Conservation (phyloP, 1,140 invertebrate species). For the Drosophila bipectinata region DNA sequence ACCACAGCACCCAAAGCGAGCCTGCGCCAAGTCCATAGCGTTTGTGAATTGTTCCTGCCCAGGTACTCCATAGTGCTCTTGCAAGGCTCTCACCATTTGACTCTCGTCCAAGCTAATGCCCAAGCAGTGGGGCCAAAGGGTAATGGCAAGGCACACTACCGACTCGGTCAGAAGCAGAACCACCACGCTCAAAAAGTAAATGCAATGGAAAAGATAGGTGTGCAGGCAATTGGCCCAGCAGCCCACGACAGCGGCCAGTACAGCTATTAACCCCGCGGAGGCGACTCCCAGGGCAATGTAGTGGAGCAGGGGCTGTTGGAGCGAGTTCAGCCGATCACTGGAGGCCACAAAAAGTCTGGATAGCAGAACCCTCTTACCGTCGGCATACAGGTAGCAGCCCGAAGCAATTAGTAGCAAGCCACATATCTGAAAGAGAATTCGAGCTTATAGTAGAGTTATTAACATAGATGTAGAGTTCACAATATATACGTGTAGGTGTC, state of each 20-base stretch:
- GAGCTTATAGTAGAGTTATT: not conserved
- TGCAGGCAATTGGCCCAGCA: conserved; percentile 91
- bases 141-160: conserved; percentile 88
- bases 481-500: not conserved
- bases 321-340: conserved; percentile 84
- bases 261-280: conserved; percentile 87
- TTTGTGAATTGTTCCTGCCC: conserved; percentile 89
- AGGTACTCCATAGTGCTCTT: conserved; percentile 90
- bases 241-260: conserved; percentile 88
- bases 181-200: conserved; percentile 90
- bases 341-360: conserved; percentile 87
- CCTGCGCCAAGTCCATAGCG: conserved; percentile 91
- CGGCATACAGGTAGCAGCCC: conserved; percentile 89
- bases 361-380: conserved; percentile 88
- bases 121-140: conserved; percentile 91
- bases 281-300: conserved; percentile 89
- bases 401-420: conserved; percentile 88
- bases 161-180: conserved; percentile 89
- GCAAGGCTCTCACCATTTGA: conserved; percentile 88
- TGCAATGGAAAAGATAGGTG: conserved; percentile 88
- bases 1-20: conserved; percentile 93
- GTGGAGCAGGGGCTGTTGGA: conserved; percentile 89
- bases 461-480: not conserved
- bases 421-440: conserved; percentile 86
- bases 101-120: conserved; percentile 88